Percentiles rank a stretch among this genome's conserved stretches.
Conservation (phyloP, 1,140 invertebrate genomes). For the Penaeus vannamei region DNA sequence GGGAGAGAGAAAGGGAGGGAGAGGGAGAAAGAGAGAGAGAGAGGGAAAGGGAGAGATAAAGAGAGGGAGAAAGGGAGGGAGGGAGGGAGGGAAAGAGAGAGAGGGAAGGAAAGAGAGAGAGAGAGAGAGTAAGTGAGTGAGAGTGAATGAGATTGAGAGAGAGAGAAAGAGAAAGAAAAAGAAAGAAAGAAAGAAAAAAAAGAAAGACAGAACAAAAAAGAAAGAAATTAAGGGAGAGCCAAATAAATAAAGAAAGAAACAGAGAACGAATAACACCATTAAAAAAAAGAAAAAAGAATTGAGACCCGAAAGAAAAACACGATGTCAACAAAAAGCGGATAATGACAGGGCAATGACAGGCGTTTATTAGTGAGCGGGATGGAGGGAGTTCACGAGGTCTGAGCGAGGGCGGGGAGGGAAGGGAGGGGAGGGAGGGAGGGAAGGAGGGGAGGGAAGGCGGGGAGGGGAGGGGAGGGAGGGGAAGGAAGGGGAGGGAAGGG, state of each 20-base stretch:
- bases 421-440: neutral
- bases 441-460: neutral
- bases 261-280: neutral
- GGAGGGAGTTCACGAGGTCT: no score
- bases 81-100: neutral
- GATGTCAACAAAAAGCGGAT: no score
- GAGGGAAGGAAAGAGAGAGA: neutral
- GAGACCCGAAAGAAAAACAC: no score
- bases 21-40: neutral
- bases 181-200: constrained; percentile 21
- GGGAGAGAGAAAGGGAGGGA: no score
- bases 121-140: neutral
- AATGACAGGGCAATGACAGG: no score
- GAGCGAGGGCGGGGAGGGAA: neutral
- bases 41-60: neutral
- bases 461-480: neutral
- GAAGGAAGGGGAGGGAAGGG: neutral
- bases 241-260: neutral
- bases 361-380: no score
- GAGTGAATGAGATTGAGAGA: neutral
- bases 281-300: no score
- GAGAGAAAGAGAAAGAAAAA: neutral
- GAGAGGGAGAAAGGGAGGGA: neutral
- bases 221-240: neutral
- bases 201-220: neutral